Evolutionary conservation across 92 coral and sea anemone species (phyloP).

Genomic region (Phenganax subtilis): DNA sequence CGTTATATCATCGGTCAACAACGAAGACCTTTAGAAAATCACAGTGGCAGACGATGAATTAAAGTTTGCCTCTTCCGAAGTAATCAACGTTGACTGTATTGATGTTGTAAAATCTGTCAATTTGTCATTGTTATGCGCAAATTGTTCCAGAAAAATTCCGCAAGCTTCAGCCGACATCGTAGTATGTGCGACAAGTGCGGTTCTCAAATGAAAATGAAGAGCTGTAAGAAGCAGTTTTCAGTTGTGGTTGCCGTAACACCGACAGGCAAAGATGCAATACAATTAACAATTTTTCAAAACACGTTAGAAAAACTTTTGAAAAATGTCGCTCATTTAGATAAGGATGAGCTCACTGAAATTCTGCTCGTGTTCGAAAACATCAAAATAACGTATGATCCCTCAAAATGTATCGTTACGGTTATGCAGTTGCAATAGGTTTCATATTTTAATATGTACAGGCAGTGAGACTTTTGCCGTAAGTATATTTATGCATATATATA

Average conservation of each 20-base stretch:
- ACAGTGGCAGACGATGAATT: slow-evolving; percentile 1
- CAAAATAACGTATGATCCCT: background rate
- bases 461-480: too few relatives aligned
- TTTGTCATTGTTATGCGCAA: background rate
- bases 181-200: slow-evolving; percentile 9
- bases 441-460: too few relatives aligned
- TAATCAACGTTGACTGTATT: background rate
- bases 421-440: too few relatives aligned
- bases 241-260: background rate
- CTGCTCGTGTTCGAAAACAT: background rate
- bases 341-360: background rate
- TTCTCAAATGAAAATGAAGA: background rate
- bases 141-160: slow-evolving; percentile 5
- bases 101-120: background rate
- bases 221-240: background rate
- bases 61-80: background rate
- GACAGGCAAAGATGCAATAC: background rate
- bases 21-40: slow-evolving; percentile 24
- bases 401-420: background rate
- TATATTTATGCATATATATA: too few relatives aligned
- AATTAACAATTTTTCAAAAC: background rate
- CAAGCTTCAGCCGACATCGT: background rate
- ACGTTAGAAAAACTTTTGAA: background rate
- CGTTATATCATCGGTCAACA: background rate
- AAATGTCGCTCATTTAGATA: background rate